phyloP scores from a whole-genome alignment of 1,140 invertebrate genomes.

The Anthonomus grandis region DNA sequence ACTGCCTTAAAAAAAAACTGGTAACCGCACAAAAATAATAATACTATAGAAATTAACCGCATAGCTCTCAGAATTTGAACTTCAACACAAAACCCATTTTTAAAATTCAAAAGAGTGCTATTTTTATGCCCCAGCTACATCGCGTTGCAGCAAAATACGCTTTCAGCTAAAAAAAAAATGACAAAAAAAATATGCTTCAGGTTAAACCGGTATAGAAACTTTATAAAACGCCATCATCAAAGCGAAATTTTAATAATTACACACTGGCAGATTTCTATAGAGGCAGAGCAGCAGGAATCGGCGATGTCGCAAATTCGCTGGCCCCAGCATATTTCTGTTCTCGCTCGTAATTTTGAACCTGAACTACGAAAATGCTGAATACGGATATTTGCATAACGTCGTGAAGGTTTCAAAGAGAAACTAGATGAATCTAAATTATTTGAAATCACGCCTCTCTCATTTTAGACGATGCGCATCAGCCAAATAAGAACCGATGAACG shows the following conservation, averaged over 20 bases:
- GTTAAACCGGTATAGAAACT: no score
- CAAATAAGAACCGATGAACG: neutral
- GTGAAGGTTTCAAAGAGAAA: conserved; percentile 3
- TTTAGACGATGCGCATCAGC: neutral
- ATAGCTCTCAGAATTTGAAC: no score
- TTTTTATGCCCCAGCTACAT: no score
- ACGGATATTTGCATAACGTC: conserved; percentile 5
- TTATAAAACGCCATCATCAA: no score
- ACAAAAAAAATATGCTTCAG: no score
- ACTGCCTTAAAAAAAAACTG: no score
- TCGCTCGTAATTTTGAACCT: neutral
- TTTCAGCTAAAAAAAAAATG: no score
- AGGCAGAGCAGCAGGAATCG: conserved; percentile 3
- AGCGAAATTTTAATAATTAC: conserved; percentile 9
- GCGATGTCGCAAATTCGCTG: neutral
- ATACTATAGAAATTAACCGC: no score
- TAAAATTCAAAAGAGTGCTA: no score
- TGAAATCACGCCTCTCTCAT: conserved; percentile 1
- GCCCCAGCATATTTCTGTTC: conserved; percentile 1
- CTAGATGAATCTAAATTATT: conserved; percentile 7
- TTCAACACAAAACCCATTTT: no score
- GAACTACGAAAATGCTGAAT: conserved; percentile 5
- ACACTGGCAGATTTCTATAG: neutral
- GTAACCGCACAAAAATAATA: no score
- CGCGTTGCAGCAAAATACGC: no score